phyloP scores from a whole-genome alignment of 2,113 vertebrate species.

The Danionella cerebrum region DNA sequence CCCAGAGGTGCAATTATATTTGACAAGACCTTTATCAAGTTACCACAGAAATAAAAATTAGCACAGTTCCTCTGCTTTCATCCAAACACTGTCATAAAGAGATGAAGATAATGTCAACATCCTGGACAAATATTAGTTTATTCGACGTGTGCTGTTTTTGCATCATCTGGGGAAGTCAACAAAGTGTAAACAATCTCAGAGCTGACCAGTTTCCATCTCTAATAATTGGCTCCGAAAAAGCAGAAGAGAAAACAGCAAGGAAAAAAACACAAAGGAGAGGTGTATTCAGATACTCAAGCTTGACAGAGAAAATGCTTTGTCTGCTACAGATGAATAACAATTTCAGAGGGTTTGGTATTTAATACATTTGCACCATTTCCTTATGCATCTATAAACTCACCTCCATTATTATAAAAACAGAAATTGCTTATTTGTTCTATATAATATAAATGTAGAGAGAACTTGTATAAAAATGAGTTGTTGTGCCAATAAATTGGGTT shows the following conservation, averaged over 20 bases:
- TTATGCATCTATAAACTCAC: no score
- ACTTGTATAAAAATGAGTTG: no score
- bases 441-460: no score
- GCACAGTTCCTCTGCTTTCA: background rate
- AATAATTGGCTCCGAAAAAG: background rate
- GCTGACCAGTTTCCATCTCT: background rate
- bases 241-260: background rate
- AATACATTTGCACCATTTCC: no score
- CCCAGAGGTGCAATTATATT: slow-evolving; percentile 17
- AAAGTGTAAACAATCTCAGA: slow-evolving; percentile 15
- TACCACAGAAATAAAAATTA: background rate
- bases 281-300: background rate
- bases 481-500: no score
- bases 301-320: slow-evolving; percentile 10
- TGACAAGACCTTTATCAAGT: slow-evolving; percentile 14
- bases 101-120: slow-evolving; percentile 13
- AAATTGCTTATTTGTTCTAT: no score
- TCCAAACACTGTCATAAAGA: background rate
- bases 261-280: background rate
- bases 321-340: no score
- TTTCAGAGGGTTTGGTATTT: no score
- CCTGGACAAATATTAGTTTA: slow-evolving; percentile 12
- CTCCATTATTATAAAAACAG: no score
- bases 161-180: slow-evolving; percentile 17
- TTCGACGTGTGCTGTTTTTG: background rate